Evolutionary conservation across 2,797 vertebrate genomes (phyloP).

Genomic region (Xenops minutus): DNA sequence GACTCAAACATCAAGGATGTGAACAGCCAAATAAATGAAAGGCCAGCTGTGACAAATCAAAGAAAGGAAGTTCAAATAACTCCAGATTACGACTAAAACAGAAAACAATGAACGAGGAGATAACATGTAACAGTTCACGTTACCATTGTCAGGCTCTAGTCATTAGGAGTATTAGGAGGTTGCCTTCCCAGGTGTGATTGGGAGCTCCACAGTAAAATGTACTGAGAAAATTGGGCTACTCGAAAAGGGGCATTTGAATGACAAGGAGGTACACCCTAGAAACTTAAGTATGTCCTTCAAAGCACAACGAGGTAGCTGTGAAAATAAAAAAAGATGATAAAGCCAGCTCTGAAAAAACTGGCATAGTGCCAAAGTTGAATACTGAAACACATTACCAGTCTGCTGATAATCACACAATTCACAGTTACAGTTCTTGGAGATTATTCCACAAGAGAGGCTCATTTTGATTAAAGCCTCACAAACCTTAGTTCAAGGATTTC

Average conservation of each 20-base stretch:
- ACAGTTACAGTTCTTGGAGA: neutral
- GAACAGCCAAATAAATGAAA: neutral
- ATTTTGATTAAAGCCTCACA: neutral
- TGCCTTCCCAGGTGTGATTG: neutral
- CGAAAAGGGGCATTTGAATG: neutral
- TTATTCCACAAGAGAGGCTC: neutral
- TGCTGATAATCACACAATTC: neutral
- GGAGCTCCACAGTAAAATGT: neutral
- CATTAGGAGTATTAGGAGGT: neutral
- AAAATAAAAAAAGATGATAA: neutral
- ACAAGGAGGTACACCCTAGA: neutral
- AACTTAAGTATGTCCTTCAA: neutral
- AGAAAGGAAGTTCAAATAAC: neutral
- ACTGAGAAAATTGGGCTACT: neutral
- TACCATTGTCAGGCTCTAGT: neutral
- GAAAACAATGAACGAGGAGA: neutral
- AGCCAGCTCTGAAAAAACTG: neutral
- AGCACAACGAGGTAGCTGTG: neutral
- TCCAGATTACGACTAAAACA: neutral
- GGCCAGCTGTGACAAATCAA: slow-evolving; percentile 13
- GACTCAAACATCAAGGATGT: neutral
- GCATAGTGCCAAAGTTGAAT: neutral
- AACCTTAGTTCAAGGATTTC: neutral
- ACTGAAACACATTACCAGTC: neutral
- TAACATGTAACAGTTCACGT: neutral